Evolutionary conservation across 2,113 vertebrate species (phyloP), one percentile per base, ranked within the genome.

Genomic region (Turdus rufiventris): DNA sequence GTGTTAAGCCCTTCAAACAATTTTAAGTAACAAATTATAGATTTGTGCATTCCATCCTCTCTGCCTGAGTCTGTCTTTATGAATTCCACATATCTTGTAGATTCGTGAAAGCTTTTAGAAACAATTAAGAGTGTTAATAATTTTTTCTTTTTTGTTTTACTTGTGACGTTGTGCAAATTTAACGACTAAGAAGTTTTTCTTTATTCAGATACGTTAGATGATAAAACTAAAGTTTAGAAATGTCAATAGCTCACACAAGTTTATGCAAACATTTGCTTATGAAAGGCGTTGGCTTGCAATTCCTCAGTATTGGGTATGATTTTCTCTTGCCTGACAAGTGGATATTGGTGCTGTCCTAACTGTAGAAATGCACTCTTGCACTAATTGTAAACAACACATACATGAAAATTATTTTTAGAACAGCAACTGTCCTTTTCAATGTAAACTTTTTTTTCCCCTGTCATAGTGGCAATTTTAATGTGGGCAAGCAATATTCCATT

Each of bases 351-450:
- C 38, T 73, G 53, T 76, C 58, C 74, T 92, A 54, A 54, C 50
- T 50, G 33, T 78, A 92, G 62, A 70, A 96, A 91, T 94, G 87
- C 26, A 36, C n/a, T 68, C 25, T 43, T 95, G 57, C 68, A 91
- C 33, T 85, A 91, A 71, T 81, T 92, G 71, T 81, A 92, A 94
- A 78, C 67, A 91, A 61, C 53, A 42, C 20, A 66, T 91, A 84
- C 40, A 51, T 62, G 26, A 91, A 82, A 85, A 75, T 33, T 94
- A 91, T 92, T 94, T 95, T 94, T 91, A 87, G 57, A 87, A 72
- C 40, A 73, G 81, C 87, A 89, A 85, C 73, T 78, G 53, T 78
- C 87, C 77, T 81, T 60, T 92, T 66, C 48, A 94, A 43, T 63
- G 66, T 67, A 95, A 92, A 72, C 48, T 33, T 67, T 74, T 89